Evolutionary conservation across 2,113 vertebrate genomes (phyloP), one percentile per base, ranked within the genome.

Genomic region (Psephotus haematonotus): DNA sequence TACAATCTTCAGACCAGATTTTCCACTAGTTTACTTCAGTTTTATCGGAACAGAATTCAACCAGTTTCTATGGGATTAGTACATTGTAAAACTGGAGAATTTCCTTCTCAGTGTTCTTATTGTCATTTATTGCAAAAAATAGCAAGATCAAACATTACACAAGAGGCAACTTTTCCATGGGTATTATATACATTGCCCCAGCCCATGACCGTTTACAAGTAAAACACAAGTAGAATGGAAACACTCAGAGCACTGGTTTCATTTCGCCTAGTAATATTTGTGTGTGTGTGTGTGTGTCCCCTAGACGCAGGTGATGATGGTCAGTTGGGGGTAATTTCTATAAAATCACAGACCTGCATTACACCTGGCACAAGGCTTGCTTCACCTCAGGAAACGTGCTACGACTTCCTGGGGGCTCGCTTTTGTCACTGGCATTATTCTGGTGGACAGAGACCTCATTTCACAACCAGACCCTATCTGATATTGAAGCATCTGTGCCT

Each of bases 391-490:
- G 69, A 78, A 64, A 69, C 0, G 2, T 16, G 52, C 37, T 78
- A 1, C 4, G 60, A 69, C 72, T n/a, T 69, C 20, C 28, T 8
- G 39, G 44, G 88, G 75, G 28, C n/a, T 95, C 75, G 12, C 84
- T 87, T 86, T 71, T 55, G 62, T 52, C 85, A 25, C 84, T 79
- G 92, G 47, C 86, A 39, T 53, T 35, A 53, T 55, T 53, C 77
- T 55, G 69, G 64, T 82, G 88, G 72, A 46, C 90, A 82, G 90
- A 83, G 79, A 93, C 82, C 93, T 91, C 65, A 69, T 89, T 92
- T 94, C 53, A 89, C 5, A 33, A 94, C 39, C n/a, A 95, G 92
- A 91, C 53, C 80, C 69, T 85, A 70, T 41, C 83, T 87, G 25
- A 14, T 37, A 75, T 3, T 16, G 69, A 25, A 94, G 85, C 90